Conservation (phyloP, 2,797 vertebrate genomes). For the Cuniculus paca region DNA sequence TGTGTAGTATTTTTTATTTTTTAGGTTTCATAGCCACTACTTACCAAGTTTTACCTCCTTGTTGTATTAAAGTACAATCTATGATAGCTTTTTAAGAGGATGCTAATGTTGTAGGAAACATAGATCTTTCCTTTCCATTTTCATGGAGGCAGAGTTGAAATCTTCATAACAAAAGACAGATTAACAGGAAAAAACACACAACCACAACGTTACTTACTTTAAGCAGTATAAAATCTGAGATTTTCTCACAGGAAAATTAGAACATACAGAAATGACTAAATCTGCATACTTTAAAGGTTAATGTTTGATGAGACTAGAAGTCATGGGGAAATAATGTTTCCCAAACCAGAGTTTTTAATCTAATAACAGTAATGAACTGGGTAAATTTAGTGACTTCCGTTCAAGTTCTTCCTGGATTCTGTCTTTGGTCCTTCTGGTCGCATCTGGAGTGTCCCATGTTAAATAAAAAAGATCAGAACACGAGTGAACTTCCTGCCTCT, state of each 20-base stretch:
- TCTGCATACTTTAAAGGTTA: background rate
- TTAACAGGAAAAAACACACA: background rate
- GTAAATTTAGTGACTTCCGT: background rate
- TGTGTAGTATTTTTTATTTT: background rate
- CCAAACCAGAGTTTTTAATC: too few species aligned
- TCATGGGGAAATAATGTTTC: background rate
- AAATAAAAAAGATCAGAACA: background rate
- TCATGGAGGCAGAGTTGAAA: background rate
- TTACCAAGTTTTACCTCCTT: background rate
- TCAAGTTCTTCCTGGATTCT: background rate
- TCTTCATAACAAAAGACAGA: background rate
- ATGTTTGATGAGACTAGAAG: background rate
- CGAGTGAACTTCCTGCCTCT: background rate
- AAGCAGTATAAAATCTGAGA: background rate
- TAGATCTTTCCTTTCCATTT: background rate
- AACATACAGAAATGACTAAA: background rate
- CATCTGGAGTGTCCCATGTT: accelerated
- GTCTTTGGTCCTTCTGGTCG: background rate
- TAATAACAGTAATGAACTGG: background rate
- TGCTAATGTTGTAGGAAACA: background rate
- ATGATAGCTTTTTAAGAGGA: background rate
- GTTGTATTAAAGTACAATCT: background rate
- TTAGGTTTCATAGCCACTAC: too few species aligned
- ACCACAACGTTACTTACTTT: background rate
- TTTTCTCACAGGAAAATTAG: background rate